Evolutionary conservation across 2,888 invertebrate genomes (phyloP).

Genomic region (Tachina fera): DNA sequence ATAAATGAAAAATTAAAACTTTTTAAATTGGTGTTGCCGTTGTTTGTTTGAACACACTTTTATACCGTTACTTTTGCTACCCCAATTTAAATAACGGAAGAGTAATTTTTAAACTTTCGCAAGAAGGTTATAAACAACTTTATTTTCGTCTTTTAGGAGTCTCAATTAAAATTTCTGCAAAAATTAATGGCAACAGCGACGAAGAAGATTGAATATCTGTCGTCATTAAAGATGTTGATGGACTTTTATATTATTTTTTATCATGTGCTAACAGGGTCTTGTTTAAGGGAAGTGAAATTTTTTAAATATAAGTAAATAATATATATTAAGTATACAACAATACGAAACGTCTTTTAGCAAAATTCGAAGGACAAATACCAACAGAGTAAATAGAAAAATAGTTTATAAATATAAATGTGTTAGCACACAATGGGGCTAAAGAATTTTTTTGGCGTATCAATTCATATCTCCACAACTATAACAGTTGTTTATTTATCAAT

Average conservation of each 20-base stretch:
- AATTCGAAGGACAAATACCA: too few species aligned
- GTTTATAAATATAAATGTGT: too few species aligned
- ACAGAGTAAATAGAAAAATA: too few species aligned
- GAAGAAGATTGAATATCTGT: slow-evolving; percentile 24
- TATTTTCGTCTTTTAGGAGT: slow-evolving; percentile 21
- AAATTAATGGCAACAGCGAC: background rate
- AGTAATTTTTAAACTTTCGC: background rate
- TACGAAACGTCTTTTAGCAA: too few species aligned
- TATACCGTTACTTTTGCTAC: background rate
- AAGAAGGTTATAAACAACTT: slow-evolving; percentile 4
- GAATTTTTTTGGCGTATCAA: too few species aligned
- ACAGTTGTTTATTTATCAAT: too few species aligned
- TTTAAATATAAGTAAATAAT: background rate
- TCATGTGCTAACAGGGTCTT: background rate
- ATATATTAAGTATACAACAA: too few species aligned
- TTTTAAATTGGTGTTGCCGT: slow-evolving; percentile 18
- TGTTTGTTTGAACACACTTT: background rate
- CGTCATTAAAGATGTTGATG: slow-evolving; percentile 18
- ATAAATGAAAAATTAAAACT: background rate
- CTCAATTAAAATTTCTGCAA: slow-evolving; percentile 50
- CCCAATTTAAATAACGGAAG: slow-evolving; percentile 21
- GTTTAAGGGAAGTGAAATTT: background rate
- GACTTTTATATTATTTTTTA: slow-evolving; percentile 10
- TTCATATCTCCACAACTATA: too few species aligned
- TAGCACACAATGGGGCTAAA: too few species aligned